These are phyloP conservation scores for Lordiphosa stackelbergi DNA, from an alignment of 1,140 invertebrate genomes.

Conservation along the genomic window DNA sequence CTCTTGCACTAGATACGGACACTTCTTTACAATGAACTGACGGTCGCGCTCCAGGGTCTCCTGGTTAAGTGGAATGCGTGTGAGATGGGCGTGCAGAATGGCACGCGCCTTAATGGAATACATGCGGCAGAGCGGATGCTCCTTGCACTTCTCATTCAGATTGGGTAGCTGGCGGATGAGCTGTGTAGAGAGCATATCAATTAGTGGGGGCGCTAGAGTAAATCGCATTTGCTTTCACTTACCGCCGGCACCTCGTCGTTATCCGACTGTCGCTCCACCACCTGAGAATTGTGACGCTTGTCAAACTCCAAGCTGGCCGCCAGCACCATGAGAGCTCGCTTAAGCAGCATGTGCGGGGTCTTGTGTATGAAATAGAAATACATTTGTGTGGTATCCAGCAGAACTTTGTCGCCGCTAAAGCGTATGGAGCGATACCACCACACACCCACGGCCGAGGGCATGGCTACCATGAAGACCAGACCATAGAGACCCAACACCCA, in stretches of 20 bases:
- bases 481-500: constrained; percentile 98
- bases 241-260: constrained; percentile 96
- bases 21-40: constrained; percentile 93
- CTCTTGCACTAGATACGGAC: constrained; percentile 97
- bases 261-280: constrained; percentile 94
- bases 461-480: constrained; percentile 97
- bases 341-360: constrained; percentile 95
- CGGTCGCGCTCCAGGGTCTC: constrained; percentile 90
- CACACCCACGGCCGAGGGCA: constrained; percentile 94
- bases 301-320: constrained; percentile 98
- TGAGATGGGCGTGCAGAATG: constrained; percentile 95
- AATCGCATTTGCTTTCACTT: constrained; percentile 61
- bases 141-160: constrained; percentile 96
- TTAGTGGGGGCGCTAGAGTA: background rate
- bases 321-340: constrained; percentile 96
- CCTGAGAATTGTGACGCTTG: constrained; percentile 94
- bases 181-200: constrained; percentile 76
- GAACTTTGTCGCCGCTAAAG: constrained; percentile 96
- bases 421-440: constrained; percentile 99
- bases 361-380: constrained; percentile 98
- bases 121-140: constrained; percentile 92
- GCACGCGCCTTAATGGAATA: constrained; percentile 98
- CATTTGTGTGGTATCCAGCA: constrained; percentile 96
- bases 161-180: constrained; percentile 94
- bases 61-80: constrained; percentile 87